Conservation (phyloP, 2,113 vertebrate genomes). For the Oreocharis arfaki region DNA sequence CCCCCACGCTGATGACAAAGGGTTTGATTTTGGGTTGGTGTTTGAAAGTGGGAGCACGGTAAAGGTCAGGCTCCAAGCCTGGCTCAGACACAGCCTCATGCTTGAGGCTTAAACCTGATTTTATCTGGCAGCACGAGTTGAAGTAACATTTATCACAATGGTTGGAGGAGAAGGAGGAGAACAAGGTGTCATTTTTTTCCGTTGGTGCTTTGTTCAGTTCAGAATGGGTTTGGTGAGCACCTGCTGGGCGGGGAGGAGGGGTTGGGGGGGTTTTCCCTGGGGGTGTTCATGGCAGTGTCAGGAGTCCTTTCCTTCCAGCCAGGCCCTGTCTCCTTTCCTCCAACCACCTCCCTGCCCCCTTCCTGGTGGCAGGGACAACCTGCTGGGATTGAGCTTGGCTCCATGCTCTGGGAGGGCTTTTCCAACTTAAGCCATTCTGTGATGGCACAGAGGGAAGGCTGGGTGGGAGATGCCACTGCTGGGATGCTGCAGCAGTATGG, state of each 20-base stretch:
- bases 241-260: neutral
- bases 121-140: constrained; percentile 56
- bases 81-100: constrained; percentile 4
- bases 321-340: neutral
- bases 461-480: neutral
- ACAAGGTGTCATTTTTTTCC: constrained; percentile 14
- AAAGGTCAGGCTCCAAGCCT: constrained; percentile 71
- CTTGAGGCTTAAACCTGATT: constrained; percentile 62
- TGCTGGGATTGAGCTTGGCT: neutral
- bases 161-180: constrained; percentile 38
- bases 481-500: rapidly evolving
- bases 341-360: rapidly evolving
- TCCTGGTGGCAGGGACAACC: rapidly evolving
- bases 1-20: neutral
- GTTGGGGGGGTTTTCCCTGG: neutral
- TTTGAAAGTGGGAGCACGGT: neutral
- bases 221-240: neutral
- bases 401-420: neutral
- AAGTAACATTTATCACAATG: constrained; percentile 35
- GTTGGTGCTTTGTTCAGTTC: neutral
- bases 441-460: neutral
- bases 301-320: neutral
- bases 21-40: neutral
- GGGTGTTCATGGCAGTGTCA: neutral
- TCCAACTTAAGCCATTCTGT: neutral